These are phyloP conservation scores for Apomyelois bistriatella DNA, from an alignment of 2,888 invertebrate species.

Conservation along the genomic window DNA sequence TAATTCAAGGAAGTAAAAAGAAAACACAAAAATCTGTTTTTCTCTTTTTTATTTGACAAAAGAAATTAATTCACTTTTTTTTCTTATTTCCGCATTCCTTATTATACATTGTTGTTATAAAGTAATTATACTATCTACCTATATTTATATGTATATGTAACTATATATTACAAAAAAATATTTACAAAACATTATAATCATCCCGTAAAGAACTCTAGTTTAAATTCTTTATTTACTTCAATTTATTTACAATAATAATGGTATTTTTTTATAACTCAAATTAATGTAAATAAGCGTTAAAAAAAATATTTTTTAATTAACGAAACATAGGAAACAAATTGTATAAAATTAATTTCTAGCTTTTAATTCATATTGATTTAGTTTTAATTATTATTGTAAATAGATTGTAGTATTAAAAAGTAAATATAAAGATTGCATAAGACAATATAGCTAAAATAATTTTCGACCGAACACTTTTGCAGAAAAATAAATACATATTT, in stretches of 20 bases:
- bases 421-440: constrained; percentile 38
- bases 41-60: constrained; percentile 76
- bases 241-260: constrained; percentile 28
- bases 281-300: not conserved
- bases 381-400: constrained; percentile 20
- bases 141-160: constrained; percentile 71
- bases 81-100: constrained; percentile 73
- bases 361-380: too few relatives aligned
- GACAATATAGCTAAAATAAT: constrained; percentile 36
- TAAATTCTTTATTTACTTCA: constrained; percentile 29
- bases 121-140: constrained; percentile 76
- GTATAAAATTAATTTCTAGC: too few relatives aligned
- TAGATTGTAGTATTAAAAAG: constrained; percentile 29
- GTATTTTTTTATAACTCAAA: not conserved
- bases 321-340: too few relatives aligned
- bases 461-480: constrained; percentile 47
- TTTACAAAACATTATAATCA: constrained; percentile 58
- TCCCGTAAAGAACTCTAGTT: constrained; percentile 67
- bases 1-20: constrained; percentile 27
- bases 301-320: constrained; percentile 3
- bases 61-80: constrained; percentile 76
- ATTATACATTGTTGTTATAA: constrained; percentile 74
- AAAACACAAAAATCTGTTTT: constrained; percentile 59
- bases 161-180: constrained; percentile 76
- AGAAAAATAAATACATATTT: constrained; percentile 40